Evolutionary conservation across 2,888 invertebrate genomes (phyloP), one percentile per base, ranked within the genome.

Genomic region (Callyntrura guangdongensis): DNA sequence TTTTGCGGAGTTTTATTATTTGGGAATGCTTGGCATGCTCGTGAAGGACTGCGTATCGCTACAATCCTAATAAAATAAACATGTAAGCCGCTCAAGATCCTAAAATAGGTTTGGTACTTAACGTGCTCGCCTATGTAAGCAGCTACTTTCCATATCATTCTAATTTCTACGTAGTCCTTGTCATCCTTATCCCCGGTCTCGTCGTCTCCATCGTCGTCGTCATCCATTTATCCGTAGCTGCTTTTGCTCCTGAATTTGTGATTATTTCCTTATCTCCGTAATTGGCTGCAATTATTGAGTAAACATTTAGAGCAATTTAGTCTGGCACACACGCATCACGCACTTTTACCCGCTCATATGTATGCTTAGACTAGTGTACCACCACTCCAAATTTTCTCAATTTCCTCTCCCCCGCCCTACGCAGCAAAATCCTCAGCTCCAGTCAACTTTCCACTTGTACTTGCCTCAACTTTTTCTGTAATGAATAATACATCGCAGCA

Each of bases 401-500:
- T 47, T 47, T 47, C 11, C 11, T 11, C 47, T 47, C 11, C 47
- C 11, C 11, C 47, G 6, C 11, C 47, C 11, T 47, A 8, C 47
- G 47, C 47, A 67, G 9, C 4, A 25, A 49, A 22, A n/a, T 25
- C 12, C 61, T 45, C 27, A 17, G n/a, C 12, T 17, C 53, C 59
- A n/a, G 22, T 49, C 49, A 74, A 49, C 20, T 74, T 74, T 61
- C 61, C 20, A 22, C 61, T 61, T 59, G 45, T n/a, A n/a, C 59
- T 17, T 59, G 59, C 45, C 12, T 45, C 59, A 36, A 45, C n/a
- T 64, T 27, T 74, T 69, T 45, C 49, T 45, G 49, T 49, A 69
- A 86, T 86, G 86, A 86, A 86, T 86, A 86, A 86, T 59, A 86
- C 74, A 86, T 86, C 22, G 59, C 1, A 14, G 59, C 6, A 56